Evolutionary conservation across 2,888 invertebrate genomes (phyloP), one percentile per base, ranked within the genome.

Genomic region (Agrenia bidenticulata): DNA sequence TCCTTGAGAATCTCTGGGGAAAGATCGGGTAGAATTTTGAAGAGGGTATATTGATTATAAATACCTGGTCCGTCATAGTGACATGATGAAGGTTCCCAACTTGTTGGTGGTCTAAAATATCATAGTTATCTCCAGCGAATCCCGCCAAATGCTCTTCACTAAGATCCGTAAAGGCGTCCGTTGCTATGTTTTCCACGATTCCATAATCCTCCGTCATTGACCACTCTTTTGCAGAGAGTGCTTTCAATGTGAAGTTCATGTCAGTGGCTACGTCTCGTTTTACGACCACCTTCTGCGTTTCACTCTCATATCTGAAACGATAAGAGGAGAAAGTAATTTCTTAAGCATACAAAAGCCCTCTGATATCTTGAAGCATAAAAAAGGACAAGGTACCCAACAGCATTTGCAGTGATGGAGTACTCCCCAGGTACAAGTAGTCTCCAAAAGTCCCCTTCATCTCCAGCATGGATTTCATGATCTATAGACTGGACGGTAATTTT

Each of bases 391-490:
- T 81, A 90, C 85, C 89, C 90, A 59, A 84, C 80, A 26, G 88
- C 89, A 59, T 83, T 81, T 0, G 87, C 89, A 4, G 89, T 91
- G 49, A 97, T 79, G 72, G 88, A 88, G 79, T 97, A 95, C 5
- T 81, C 84, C 21, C 96, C 97, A 0, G 97, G 95, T 15, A 88
- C 79, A 7, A 98, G 81, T 26, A 99, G 81, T 27, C 95, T 85
- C 92, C 94, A 99, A 81, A 90, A 99, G 81, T 98, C 97, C 0
- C 99, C 98, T 68, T 84, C 83, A 7, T 79, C 79, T 0, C 88
- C 87, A 0, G 90, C 84, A 41, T 82, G 85, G 0, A 92, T 85
- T 1, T 82, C 81, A 79, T 95, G 95, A 32, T 86, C 81, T 59
- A 90, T 87, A 1, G 90, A 90, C 72, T 85, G 83, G 0, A 97